phyloP scores from a whole-genome alignment of 2,113 vertebrate genomes.

The Cygnus atratus region DNA sequence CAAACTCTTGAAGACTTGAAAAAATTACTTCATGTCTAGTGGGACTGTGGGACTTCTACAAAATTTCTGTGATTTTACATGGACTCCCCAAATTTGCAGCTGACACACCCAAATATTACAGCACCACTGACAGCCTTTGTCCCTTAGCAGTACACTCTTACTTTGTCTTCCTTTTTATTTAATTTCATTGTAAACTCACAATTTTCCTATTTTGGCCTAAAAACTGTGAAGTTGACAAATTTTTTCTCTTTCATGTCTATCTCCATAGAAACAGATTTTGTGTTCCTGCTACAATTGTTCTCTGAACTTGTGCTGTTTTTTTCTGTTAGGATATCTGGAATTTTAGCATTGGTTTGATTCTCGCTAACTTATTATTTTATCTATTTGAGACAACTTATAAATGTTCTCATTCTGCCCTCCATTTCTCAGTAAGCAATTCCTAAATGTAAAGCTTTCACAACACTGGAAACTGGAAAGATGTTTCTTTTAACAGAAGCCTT shows the following conservation, averaged over 20 bases:
- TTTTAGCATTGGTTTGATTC: background rate
- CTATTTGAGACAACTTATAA: background rate
- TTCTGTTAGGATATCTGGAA: background rate
- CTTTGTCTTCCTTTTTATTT: background rate
- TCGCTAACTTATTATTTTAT: background rate
- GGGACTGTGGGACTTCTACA: background rate
- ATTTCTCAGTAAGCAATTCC: background rate
- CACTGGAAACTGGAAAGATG: background rate
- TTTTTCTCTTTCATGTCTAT: background rate
- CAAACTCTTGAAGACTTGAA: background rate
- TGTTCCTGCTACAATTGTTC: background rate
- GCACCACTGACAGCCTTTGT: background rate
- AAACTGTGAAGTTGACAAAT: background rate
- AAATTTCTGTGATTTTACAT: background rate
- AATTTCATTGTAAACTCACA: background rate
- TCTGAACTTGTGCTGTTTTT: background rate
- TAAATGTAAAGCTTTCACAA: background rate
- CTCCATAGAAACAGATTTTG: background rate
- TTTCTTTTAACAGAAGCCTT: background rate
- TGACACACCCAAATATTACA: background rate
- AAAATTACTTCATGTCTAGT: background rate
- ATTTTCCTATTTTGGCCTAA: background rate
- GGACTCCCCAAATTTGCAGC: background rate
- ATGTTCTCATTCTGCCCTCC: background rate
- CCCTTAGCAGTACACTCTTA: background rate